These are phyloP conservation scores for Okapia johnstoni DNA, from an alignment of 2,113 vertebrate species.

Conservation along the genomic window DNA sequence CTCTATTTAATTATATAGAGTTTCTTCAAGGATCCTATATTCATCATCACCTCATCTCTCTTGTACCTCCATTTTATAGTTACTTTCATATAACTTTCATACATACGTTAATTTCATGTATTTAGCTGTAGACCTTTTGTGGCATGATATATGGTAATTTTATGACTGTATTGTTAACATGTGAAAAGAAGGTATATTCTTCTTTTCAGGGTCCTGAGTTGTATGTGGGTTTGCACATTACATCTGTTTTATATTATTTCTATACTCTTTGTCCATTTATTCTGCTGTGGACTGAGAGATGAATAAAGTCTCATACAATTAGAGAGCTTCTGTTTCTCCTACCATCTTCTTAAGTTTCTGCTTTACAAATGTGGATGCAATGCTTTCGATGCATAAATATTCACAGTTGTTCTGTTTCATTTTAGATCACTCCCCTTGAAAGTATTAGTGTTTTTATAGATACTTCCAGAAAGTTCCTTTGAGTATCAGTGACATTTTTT, in stretches of 20 bases:
- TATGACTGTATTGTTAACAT: neutral
- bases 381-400: neutral
- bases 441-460: neutral
- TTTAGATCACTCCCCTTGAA: neutral
- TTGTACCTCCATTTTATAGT: neutral
- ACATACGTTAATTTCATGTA: neutral
- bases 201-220: neutral
- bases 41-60: neutral
- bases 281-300: neutral
- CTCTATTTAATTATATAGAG: neutral
- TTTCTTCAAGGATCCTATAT: neutral
- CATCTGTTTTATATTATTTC: neutral
- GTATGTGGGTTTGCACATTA: neutral
- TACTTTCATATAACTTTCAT: neutral
- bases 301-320: neutral
- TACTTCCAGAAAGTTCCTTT: neutral
- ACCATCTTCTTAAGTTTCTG: neutral
- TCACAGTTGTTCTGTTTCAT: neutral
- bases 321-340: neutral
- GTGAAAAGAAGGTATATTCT: neutral
- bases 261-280: neutral
- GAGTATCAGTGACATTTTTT: neutral
- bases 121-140: neutral
- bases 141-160: neutral
- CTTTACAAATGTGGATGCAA: neutral